These are phyloP conservation scores for Myotis davidii DNA, from an alignment of 2,113 vertebrate species.

Conservation along the genomic window DNA sequence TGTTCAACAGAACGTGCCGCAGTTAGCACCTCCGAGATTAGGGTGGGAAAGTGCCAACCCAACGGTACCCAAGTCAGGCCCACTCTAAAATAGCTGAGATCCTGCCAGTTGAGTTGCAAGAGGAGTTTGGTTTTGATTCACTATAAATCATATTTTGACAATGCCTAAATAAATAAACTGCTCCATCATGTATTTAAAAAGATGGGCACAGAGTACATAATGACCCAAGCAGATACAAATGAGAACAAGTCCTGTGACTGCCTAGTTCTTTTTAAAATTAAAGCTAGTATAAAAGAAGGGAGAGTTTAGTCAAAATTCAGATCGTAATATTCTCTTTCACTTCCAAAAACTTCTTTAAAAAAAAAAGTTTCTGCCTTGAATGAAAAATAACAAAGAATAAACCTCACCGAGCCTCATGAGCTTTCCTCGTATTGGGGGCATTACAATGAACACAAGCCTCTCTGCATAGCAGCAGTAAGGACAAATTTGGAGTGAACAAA, in stretches of 20 bases:
- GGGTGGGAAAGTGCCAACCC: constrained; percentile 43
- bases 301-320: constrained; percentile 40
- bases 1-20: not conserved
- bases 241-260: constrained; percentile 28
- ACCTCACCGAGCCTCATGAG: not conserved
- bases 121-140: constrained; percentile 38
- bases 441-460: not conserved
- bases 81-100: constrained; percentile 6
- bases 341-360: not conserved
- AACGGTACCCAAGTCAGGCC: not conserved
- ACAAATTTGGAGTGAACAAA: not conserved
- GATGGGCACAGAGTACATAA: constrained; percentile 38
- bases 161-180: constrained; percentile 59
- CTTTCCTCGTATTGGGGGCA: not conserved
- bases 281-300: not conserved
- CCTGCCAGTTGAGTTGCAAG: constrained; percentile 37
- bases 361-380: not conserved
- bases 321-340: not conserved
- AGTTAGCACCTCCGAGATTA: not conserved
- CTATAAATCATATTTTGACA: constrained; percentile 43
- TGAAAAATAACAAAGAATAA: constrained; percentile 30
- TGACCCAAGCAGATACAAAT: constrained; percentile 35
- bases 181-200: constrained; percentile 51
- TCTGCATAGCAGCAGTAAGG: not conserved
- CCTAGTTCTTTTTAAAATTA: constrained; percentile 52